Conservation (phyloP, 2,888 invertebrate species). For the Yponomeuta malinellus region DNA sequence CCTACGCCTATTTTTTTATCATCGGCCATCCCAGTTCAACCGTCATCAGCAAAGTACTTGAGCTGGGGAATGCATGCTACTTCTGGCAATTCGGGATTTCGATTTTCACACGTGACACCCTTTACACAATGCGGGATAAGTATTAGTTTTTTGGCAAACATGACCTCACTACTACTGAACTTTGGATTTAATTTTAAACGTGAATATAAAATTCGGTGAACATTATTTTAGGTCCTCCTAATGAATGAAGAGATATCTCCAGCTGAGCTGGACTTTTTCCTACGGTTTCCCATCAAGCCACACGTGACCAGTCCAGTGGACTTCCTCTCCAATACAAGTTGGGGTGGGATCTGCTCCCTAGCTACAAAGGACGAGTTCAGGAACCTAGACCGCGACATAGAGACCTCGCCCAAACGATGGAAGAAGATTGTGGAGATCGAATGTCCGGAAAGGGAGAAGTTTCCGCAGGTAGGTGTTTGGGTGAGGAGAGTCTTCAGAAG, state of each 20-base stretch:
- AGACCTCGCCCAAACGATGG: constrained; percentile 97
- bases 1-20: too few species aligned
- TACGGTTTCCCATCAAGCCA: constrained; percentile 93
- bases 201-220: too few species aligned
- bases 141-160: too few species aligned
- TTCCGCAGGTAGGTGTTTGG: constrained; percentile 81
- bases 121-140: too few species aligned
- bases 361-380: constrained; percentile 93
- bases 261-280: constrained; percentile 91
- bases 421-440: constrained; percentile 97
- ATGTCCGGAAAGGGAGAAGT: constrained; percentile 95
- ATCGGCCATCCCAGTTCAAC: too few species aligned
- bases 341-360: constrained; percentile 96
- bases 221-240: constrained; percentile 80
- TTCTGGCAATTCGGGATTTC: too few species aligned
- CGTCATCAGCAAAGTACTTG: too few species aligned
- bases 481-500: too few species aligned
- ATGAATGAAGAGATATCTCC: constrained; percentile 91
- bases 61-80: too few species aligned
- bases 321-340: constrained; percentile 92
- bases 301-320: constrained; percentile 96
- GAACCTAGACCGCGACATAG: constrained; percentile 96
- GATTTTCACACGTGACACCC: too few species aligned
- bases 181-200: too few species aligned
- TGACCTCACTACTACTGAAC: too few species aligned